A percentile compares a stretch with the other conserved stretches of the same genome.
Conservation (phyloP, 2,888 invertebrate species). For the Pyrgus malvae region DNA sequence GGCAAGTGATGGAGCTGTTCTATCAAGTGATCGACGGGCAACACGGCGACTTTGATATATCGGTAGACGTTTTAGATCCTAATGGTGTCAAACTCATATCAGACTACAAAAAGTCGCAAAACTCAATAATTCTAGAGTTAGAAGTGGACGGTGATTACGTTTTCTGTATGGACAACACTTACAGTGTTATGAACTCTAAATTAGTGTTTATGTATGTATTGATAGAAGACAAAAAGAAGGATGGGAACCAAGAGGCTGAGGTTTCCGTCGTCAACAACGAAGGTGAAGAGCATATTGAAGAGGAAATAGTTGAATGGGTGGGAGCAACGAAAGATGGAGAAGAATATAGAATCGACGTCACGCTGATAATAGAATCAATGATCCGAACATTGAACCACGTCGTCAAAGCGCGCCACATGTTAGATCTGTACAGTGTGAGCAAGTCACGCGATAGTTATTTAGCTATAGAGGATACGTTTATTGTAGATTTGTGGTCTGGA, state of each 20-base stretch:
- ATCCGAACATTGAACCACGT: slow-evolving; percentile 84
- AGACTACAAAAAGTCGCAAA: slow-evolving; percentile 86
- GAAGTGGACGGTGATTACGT: slow-evolving; percentile 87
- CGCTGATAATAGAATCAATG: slow-evolving; percentile 83
- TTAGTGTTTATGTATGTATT: slow-evolving; percentile 90
- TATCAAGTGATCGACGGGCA: slow-evolving; percentile 89
- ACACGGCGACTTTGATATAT: slow-evolving; percentile 91
- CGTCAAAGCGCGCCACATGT: slow-evolving; percentile 83
- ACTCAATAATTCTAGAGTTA: slow-evolving; percentile 84
- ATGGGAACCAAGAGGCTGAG: slow-evolving; percentile 49
- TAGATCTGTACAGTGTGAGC: slow-evolving; percentile 86
- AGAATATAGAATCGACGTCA: slow-evolving; percentile 64
- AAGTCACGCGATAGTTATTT: slow-evolving; percentile 92
- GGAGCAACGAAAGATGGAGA: slow-evolving; percentile 51
- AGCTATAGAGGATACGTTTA: slow-evolving; percentile 89
- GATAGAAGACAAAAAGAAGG: slow-evolving; percentile 81
- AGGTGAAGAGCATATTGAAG: slow-evolving; percentile 56
- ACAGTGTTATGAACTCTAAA: slow-evolving; percentile 90
- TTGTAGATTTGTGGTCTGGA: slow-evolving; percentile 90
- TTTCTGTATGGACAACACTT: slow-evolving; percentile 93
- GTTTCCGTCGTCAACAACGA: slow-evolving; percentile 40
- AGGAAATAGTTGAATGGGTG: slow-evolving; percentile 61
- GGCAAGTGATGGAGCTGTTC: slow-evolving; percentile 64
- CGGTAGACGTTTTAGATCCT: slow-evolving; percentile 87
- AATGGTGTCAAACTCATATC: slow-evolving; percentile 81